phyloP scores from a whole-genome alignment of 2,888 invertebrate genomes.

The Pollenia griseotomentosa region DNA sequence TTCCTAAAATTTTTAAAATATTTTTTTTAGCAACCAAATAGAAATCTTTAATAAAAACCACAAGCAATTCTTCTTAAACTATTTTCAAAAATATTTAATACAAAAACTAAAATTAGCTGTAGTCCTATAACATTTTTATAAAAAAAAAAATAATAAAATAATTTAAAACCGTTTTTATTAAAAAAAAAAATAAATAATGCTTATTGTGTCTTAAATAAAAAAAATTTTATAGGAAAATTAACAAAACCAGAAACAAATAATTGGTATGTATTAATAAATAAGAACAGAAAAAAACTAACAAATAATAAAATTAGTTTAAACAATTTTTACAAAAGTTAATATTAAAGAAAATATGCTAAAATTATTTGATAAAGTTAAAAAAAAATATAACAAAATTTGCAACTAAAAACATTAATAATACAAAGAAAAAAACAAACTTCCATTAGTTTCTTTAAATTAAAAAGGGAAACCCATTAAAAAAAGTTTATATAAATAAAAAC shows the following conservation, averaged over 20 bases:
- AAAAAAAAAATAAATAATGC: slow-evolving; percentile 57
- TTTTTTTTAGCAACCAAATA: not conserved
- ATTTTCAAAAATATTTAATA: slow-evolving; percentile 79
- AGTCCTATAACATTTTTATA: slow-evolving; percentile 64
- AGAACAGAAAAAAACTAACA: not conserved
- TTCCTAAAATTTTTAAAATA: slow-evolving; percentile 73
- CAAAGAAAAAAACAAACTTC: slow-evolving; percentile 34
- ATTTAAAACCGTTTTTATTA: slow-evolving; percentile 67
- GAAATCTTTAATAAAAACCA: slow-evolving; percentile 39
- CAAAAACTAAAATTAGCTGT: slow-evolving; percentile 58
- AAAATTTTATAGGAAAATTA: slow-evolving; percentile 61
- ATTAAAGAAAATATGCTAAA: slow-evolving; percentile 64
- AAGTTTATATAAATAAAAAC: slow-evolving; percentile 56
- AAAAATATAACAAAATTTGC: slow-evolving; percentile 42
- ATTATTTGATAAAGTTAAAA: slow-evolving; percentile 56
- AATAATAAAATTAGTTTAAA: slow-evolving; percentile 68
- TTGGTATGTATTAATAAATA: slow-evolving; percentile 39
- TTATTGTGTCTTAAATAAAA: slow-evolving; percentile 71
- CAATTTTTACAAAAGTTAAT: slow-evolving; percentile 72
- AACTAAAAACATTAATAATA: slow-evolving; percentile 49
- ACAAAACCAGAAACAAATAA: slow-evolving; percentile 35
- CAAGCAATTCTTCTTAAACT: slow-evolving; percentile 77
- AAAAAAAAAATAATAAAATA: slow-evolving; percentile 39
- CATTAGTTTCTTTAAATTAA: slow-evolving; percentile 56
- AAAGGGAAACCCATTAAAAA: slow-evolving; percentile 17